Percentiles rank a stretch among this genome's conserved stretches.
Conservation (phyloP, 2,888 invertebrate species). For the Eilema caniola region DNA sequence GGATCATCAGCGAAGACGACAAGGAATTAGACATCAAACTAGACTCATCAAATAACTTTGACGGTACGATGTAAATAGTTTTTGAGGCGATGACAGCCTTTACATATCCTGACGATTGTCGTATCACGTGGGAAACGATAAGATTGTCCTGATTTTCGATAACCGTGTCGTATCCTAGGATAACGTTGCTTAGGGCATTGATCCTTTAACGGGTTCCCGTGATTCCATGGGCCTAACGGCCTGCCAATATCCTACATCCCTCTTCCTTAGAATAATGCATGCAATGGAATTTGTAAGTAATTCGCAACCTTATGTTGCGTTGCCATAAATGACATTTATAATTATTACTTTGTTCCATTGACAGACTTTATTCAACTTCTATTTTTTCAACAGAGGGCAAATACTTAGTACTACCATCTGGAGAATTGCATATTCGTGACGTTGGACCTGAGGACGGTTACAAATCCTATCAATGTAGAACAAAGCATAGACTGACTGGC, state of each 20-base stretch:
- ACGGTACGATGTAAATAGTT: constrained; percentile 68
- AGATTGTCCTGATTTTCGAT: constrained; percentile 18
- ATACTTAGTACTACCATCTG: constrained; percentile 97
- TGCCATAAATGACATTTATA: constrained; percentile 48
- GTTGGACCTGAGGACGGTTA: constrained; percentile 98
- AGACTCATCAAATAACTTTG: constrained; percentile 70
- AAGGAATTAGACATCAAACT: constrained; percentile 82
- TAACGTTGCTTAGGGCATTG: constrained; percentile 59
- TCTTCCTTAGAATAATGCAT: constrained; percentile 87
- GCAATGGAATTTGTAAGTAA: constrained; percentile 80
- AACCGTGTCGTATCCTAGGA: constrained; percentile 25
- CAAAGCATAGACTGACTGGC: constrained; percentile 96
- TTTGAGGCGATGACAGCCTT: constrained; percentile 39
- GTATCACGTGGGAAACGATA: constrained; percentile 19
- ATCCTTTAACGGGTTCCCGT: constrained; percentile 71
- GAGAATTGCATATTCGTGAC: constrained; percentile 98
- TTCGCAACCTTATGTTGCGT: constrained; percentile 75
- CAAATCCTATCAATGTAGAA: constrained; percentile 97
- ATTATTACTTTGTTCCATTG: constrained; percentile 12
- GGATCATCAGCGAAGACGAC: constrained; percentile 92
- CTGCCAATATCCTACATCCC: constrained; percentile 84
- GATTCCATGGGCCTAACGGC: constrained; percentile 88
- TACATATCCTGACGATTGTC: constrained; percentile 26
- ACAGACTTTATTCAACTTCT: constrained; percentile 32
- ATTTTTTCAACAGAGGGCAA: constrained; percentile 92